Conservation (phyloP, 2,888 invertebrate genomes). For the Octodonta nipae region DNA sequence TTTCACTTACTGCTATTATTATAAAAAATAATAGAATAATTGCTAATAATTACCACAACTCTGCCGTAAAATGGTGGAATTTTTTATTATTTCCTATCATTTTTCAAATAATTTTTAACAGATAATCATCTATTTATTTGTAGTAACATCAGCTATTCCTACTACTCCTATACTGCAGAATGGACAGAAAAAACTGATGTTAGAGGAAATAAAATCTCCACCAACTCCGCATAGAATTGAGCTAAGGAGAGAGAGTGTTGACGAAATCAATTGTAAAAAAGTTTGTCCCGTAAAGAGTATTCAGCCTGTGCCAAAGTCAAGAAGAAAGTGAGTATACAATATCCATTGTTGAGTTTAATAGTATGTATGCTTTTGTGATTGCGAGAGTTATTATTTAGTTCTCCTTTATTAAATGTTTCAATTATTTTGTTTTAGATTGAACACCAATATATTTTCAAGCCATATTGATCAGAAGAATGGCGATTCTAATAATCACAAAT, state of each 20-base stretch:
- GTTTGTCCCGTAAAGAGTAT: conserved; percentile 8
- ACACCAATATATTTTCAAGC: conserved; percentile 6
- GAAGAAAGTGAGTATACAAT: conserved; percentile 13
- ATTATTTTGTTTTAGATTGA: conserved; percentile 7
- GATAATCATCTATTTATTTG: no score
- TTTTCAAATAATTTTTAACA: no score
- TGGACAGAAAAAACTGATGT: conserved; percentile 14
- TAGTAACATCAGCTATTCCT: conserved; percentile 11
- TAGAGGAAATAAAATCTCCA: conserved; percentile 16
- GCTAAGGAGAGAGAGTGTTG: conserved; percentile 16
- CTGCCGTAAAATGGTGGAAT: no score
- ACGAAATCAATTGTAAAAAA: conserved; percentile 15
- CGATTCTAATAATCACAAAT: conserved; percentile 13
- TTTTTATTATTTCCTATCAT: no score
- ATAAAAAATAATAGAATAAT: no score
- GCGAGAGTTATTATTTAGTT: background rate
- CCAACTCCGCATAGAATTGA: conserved; percentile 30
- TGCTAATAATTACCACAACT: no score
- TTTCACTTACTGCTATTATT: no score
- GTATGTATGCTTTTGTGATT: no score
- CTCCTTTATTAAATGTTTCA: background rate
- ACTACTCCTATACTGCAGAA: conserved; percentile 18
- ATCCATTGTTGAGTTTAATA: background rate
- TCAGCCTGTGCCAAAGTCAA: conserved; percentile 13
- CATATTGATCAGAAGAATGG: conserved; percentile 6